Percentiles rank a stretch among this genome's conserved stretches.
phyloP scores from a whole-genome alignment of 2,888 invertebrate species.

The Tenthredo scrophulariae region DNA sequence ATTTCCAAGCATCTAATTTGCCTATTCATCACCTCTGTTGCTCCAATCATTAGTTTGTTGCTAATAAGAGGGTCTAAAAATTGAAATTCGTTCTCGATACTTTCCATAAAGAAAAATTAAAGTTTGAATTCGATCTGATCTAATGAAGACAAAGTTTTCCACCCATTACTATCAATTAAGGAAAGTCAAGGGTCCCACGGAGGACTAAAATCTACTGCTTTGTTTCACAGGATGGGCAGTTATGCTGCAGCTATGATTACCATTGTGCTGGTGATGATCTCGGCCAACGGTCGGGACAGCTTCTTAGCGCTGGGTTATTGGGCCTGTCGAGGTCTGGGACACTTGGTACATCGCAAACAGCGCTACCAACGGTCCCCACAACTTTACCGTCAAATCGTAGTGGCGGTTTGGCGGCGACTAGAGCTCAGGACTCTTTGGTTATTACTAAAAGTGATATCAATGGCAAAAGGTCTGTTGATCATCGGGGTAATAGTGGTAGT shows the following conservation, averaged over 20 bases:
- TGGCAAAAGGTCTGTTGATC: background rate
- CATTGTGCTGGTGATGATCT: conserved; percentile 76
- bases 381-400: conserved; percentile 20
- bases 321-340: conserved; percentile 44
- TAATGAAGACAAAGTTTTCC: conserved; percentile 11
- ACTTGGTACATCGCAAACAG: conserved; percentile 72
- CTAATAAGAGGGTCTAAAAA: background rate
- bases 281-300: conserved; percentile 69
- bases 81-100: background rate
- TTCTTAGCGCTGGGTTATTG: conserved; percentile 58
- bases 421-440: conserved; percentile 52
- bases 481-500: conserved; percentile 43
- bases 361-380: conserved; percentile 71
- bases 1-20: background rate
- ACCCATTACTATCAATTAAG: background rate
- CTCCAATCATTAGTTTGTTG: background rate
- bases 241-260: conserved; percentile 80
- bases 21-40: background rate
- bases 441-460: conserved; percentile 33
- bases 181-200: background rate
- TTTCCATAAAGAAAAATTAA: background rate
- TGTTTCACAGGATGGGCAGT: conserved; percentile 78
- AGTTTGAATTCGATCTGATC: background rate
- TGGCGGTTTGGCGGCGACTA: conserved; percentile 54
- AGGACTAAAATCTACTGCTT: conserved; percentile 18